A percentile compares a stretch with the other conserved stretches of the same genome.
Evolutionary conservation across 2,113 vertebrate species (phyloP).

Genomic region (Heterotis niloticus): DNA sequence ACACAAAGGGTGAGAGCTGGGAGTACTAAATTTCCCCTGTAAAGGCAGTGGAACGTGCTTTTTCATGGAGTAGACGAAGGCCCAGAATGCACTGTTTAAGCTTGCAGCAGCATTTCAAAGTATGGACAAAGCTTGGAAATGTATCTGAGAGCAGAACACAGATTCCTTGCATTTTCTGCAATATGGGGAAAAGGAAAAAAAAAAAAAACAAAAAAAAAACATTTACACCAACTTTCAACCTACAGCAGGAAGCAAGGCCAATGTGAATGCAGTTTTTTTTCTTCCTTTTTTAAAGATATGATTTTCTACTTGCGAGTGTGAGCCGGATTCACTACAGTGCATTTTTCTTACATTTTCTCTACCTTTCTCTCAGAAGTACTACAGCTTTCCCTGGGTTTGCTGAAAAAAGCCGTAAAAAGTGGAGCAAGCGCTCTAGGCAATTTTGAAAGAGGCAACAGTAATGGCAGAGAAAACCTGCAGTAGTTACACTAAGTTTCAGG

Average conservation of each 20-base stretch:
- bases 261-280: conserved; percentile 24
- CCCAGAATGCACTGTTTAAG: conserved; percentile 23
- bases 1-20: conserved; percentile 46
- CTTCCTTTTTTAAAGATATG: background rate
- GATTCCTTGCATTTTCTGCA: conserved; percentile 35
- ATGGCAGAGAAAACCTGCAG: too few relatives aligned
- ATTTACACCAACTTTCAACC: conserved; percentile 25
- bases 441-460: too few relatives aligned
- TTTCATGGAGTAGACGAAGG: conserved; percentile 28
- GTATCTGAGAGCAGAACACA: conserved; percentile 43
- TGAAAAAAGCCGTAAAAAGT: background rate
- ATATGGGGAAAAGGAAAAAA: too few relatives aligned
- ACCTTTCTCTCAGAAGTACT: background rate
- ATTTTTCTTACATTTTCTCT: conserved; percentile 4
- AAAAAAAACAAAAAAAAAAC: too few relatives aligned
- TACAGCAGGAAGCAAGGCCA: conserved; percentile 27
- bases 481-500: too few relatives aligned
- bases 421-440: too few relatives aligned
- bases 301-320: conserved; percentile 29
- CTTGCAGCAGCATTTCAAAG: conserved; percentile 41
- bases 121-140: conserved; percentile 42
- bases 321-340: conserved; percentile 32
- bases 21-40: background rate
- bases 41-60: conserved; percentile 32
- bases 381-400: conserved; percentile 9